Conservation (phyloP, 2,797 vertebrate genomes). For the Vespertilio murinus region DNA sequence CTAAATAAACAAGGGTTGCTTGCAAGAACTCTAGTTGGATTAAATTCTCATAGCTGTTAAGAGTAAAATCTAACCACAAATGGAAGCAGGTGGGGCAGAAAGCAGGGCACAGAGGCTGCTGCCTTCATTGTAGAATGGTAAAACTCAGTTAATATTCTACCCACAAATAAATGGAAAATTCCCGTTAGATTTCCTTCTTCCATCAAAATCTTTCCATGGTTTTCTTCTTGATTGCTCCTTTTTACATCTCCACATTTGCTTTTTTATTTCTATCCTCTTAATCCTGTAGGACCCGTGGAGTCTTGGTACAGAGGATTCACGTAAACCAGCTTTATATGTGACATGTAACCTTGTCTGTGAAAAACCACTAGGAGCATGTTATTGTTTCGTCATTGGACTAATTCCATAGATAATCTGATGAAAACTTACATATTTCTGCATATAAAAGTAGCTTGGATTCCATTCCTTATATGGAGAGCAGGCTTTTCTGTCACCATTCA, state of each 20-base stretch:
- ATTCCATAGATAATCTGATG: conserved; percentile 5
- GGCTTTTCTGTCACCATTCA: background rate
- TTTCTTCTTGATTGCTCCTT: background rate
- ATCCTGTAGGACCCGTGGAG: background rate
- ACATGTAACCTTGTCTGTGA: background rate
- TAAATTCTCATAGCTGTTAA: background rate
- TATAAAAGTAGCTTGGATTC: conserved; percentile 21
- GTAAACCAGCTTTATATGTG: background rate
- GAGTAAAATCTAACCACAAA: conserved; percentile 3
- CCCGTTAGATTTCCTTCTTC: background rate
- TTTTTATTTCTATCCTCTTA: background rate
- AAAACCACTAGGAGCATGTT: background rate
- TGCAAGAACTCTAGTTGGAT: background rate
- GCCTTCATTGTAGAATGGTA: background rate
- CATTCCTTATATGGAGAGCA: conserved; percentile 25
- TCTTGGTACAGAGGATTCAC: background rate
- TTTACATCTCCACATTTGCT: background rate
- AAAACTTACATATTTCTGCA: background rate
- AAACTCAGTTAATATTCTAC: background rate
- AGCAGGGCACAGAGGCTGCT: background rate
- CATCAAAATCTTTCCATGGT: background rate
- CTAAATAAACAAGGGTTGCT: background rate
- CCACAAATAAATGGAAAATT: conserved; percentile 6
- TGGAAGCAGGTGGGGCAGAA: background rate
- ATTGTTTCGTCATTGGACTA: background rate